Base-by-base conservation (phyloP, 1,140 invertebrate genomes). In the Magallana gigas region DNA sequence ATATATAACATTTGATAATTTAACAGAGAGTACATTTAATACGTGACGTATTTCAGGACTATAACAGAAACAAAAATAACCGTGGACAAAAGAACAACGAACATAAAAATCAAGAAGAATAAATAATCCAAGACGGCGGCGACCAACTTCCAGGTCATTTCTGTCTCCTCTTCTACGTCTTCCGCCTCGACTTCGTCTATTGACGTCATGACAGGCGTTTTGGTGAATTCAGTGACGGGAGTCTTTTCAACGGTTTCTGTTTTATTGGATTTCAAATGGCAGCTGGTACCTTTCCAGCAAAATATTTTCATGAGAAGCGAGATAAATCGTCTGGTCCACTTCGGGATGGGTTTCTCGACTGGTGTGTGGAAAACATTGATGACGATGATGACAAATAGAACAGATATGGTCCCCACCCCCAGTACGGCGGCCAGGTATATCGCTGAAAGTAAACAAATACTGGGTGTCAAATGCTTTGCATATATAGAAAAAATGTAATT, bases 351-450 rank as follows among this genome's bases (percentile, higher is more conserved):
- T 16, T 88, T 80, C 5, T 83, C 59, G 12, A 83, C 84, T 23
- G 84, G 56, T 56, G 62, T 60, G 29, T 83, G 81, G 60, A 85
- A 81, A 18, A 82, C 23, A 16, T 80, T 85, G n/a, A 88, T 29
- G 12, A 88, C 87, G 29, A 88, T 12, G 8, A 88, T 88, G 6
- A 81, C 83, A 68, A 60, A 81, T 14, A 88, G 29, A 23, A 88
- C 87, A 4, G 84, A 29, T 68, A 88, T 18, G 11, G 84, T 62
- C 7, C 84, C 87, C 0, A 64, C 57, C 4, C 56, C 62, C 14
- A 88, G 56, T 5, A 68, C 85, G 8, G 85, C n/a, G 8, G 87
- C 87, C 18, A 88, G 83, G 60, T 85, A 88, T 5, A 88, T 57
- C 9, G 87, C 87, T 88, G 60, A n/a, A 56, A 85, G 23, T 18